Conservation (phyloP, 2,113 vertebrate genomes). For the Leptobrachium ailaonicum region DNA sequence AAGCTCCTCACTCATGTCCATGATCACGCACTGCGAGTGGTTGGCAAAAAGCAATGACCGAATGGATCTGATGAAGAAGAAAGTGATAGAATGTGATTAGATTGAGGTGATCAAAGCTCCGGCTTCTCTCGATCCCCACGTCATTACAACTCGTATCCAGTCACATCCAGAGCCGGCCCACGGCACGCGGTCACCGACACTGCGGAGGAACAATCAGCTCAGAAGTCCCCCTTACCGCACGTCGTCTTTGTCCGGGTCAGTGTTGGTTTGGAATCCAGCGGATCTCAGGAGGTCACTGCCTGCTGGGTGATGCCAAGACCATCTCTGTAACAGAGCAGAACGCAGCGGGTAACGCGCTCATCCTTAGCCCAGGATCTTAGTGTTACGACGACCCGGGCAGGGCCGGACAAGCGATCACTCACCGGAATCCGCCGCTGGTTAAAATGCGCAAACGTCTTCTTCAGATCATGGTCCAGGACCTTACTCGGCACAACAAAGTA, state of each 20-base stretch:
- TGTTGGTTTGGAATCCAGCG: constrained; percentile 83
- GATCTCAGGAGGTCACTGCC: constrained; percentile 86
- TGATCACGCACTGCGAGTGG: constrained; percentile 82
- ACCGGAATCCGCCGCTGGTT: constrained; percentile 87
- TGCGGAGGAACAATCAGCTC: no score
- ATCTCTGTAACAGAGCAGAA: constrained; percentile 68
- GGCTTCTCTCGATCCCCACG: no score
- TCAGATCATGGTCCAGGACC: constrained; percentile 87
- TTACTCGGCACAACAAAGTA: constrained; percentile 84
- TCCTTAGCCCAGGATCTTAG: no score
- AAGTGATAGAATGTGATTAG: no score
- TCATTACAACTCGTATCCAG: no score
- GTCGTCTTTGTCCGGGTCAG: constrained; percentile 88
- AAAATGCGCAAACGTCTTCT: constrained; percentile 85
- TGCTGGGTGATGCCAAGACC: constrained; percentile 84
- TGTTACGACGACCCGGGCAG: no score
- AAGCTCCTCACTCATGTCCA: constrained; percentile 77
- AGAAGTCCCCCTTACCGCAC: constrained; percentile 69
- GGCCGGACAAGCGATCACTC: constrained; percentile 64
- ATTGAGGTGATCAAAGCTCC: no score
- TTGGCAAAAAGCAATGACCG: constrained; percentile 82
- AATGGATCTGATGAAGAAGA: constrained; percentile 68
- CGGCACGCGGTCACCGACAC: no score
- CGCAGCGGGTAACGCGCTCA: no score
- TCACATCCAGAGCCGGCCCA: no score